Percentiles rank a stretch among this genome's conserved stretches.
phyloP scores from a whole-genome alignment of 2,113 vertebrate species.

The Himantopus leucocephalus region DNA sequence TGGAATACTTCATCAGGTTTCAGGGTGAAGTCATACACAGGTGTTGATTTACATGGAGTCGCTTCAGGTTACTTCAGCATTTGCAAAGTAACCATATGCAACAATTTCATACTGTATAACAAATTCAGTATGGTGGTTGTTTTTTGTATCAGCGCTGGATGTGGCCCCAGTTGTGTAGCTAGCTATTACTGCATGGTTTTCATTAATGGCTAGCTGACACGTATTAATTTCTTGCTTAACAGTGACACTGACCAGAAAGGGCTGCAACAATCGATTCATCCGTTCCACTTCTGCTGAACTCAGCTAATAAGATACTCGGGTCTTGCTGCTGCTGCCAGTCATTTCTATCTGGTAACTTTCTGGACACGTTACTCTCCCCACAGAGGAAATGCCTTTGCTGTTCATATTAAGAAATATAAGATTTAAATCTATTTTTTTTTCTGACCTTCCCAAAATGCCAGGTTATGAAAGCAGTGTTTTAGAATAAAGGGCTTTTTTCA shows the following conservation, averaged over 20 bases:
- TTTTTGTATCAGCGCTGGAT: background rate
- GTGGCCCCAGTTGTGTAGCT: background rate
- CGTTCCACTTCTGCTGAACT: background rate
- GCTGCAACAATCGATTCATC: background rate
- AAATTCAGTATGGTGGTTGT: background rate
- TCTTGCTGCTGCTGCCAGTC: background rate
- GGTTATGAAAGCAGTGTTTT: background rate
- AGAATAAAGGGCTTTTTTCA: background rate
- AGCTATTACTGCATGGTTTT: background rate
- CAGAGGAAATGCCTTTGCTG: background rate
- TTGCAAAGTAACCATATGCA: background rate
- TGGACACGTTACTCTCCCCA: background rate
- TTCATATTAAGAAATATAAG: background rate
- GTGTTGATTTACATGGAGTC: background rate
- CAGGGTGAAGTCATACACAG: background rate
- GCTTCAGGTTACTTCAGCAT: background rate
- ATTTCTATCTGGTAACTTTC: background rate
- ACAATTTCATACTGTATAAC: background rate
- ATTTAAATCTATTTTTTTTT: background rate
- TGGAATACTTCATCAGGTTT: background rate
- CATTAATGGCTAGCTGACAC: background rate
- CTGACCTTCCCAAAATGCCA: background rate
- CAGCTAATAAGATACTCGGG: background rate
- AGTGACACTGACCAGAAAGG: background rate
- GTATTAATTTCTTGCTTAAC: background rate